Percentiles rank a stretch among this genome's conserved stretches.
Conservation (phyloP, 2,797 vertebrate species). For the Gorsachius magnificus region DNA sequence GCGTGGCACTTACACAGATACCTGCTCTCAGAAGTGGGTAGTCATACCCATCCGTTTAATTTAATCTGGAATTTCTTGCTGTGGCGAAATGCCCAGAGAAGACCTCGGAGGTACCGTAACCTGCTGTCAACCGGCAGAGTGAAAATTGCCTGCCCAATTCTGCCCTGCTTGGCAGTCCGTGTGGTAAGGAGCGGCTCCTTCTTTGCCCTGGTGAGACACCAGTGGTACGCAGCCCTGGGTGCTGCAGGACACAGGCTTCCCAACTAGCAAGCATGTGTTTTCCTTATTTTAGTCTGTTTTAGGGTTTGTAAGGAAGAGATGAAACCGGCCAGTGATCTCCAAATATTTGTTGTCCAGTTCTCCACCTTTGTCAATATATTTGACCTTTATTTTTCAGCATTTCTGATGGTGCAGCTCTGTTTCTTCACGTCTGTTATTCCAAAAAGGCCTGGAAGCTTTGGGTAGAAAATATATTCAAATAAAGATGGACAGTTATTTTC, state of each 20-base stretch:
- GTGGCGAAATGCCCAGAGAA: neutral
- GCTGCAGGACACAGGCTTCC: neutral
- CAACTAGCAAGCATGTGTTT: neutral
- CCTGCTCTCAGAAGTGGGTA: neutral
- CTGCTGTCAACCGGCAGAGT: neutral
- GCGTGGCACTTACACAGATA: neutral
- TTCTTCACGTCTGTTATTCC: neutral
- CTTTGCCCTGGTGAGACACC: neutral
- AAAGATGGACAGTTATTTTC: neutral
- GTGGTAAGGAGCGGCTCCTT: neutral
- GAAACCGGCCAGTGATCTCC: neutral
- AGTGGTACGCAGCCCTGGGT: neutral
- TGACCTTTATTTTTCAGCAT: neutral
- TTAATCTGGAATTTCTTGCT: neutral
- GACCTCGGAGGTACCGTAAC: neutral
- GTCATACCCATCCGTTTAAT: fast-evolving
- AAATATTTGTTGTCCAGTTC: neutral
- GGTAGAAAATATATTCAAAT: neutral
- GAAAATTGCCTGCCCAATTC: neutral
- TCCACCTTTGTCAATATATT: neutral
- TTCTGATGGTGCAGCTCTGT: neutral
- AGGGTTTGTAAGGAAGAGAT: neutral
- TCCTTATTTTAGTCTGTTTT: neutral
- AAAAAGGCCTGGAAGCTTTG: neutral
- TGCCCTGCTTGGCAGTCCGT: neutral